phyloP scores from a whole-genome alignment of 2,797 vertebrate genomes.

The Sebastes kiyomatsui region DNA sequence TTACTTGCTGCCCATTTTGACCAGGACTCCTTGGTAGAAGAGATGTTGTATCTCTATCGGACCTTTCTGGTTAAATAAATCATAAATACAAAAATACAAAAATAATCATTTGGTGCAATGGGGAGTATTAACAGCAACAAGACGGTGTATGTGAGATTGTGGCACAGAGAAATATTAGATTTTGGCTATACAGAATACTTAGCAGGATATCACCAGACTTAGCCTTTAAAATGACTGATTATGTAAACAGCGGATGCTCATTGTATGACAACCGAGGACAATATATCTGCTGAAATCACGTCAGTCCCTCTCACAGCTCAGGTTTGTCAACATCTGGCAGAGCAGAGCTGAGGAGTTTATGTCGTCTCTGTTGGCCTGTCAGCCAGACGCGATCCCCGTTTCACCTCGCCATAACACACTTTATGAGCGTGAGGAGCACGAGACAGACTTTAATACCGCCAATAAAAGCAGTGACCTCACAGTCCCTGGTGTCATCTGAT shows the following conservation, averaged over 20 bases:
- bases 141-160: no score
- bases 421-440: constrained; percentile 36
- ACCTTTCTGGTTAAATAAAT: no score
- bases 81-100: rapidly evolving
- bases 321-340: constrained; percentile 19
- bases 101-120: rapidly evolving
- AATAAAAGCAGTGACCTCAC: constrained; percentile 52
- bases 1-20: no score
- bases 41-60: no score
- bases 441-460: constrained; percentile 41
- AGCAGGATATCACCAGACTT: background rate
- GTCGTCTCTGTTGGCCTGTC: constrained; percentile 37
- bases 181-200: background rate
- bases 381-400: constrained; percentile 59
- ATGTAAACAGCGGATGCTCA: background rate
- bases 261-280: background rate
- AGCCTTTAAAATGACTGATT: background rate
- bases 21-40: no score
- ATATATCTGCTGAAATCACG: background rate
- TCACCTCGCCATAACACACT: constrained; percentile 39
- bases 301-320: background rate
- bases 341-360: constrained; percentile 7
- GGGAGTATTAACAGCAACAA: no score
- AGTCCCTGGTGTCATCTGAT: constrained; percentile 53
- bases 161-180: background rate